A percentile compares a stretch with the other conserved stretches of the same genome.
These are phyloP conservation scores for Lindbergichthys nudifrons DNA, from an alignment of 2,797 vertebrate genomes.

Conservation along the genomic window DNA sequence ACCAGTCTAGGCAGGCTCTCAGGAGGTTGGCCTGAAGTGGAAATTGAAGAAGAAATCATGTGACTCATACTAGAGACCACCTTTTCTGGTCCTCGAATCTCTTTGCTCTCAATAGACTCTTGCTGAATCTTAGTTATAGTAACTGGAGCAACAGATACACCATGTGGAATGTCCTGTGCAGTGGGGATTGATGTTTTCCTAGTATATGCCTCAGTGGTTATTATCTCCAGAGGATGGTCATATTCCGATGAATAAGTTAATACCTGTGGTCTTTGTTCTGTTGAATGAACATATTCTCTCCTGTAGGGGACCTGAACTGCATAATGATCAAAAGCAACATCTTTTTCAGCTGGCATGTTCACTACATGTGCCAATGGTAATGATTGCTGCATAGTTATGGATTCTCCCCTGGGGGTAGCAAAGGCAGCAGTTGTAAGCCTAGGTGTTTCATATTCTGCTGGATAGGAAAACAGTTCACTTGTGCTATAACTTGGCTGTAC, in stretches of 20 bases:
- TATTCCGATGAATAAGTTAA: constrained; percentile 72
- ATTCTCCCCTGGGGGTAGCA: constrained; percentile 67
- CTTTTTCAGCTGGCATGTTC: constrained; percentile 72
- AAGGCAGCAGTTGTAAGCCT: constrained; percentile 67
- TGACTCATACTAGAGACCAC: constrained; percentile 87
- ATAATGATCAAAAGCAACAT: constrained; percentile 54
- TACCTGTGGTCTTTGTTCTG: constrained; percentile 61
- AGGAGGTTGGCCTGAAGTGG: constrained; percentile 83
- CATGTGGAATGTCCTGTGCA: constrained; percentile 63
- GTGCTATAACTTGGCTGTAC: constrained; percentile 60
- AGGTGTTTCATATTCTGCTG: constrained; percentile 66
- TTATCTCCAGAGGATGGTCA: constrained; percentile 71
- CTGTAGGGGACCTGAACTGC: constrained; percentile 58
- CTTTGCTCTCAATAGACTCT: constrained; percentile 86
- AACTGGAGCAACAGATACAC: constrained; percentile 75
- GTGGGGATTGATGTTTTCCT: constrained; percentile 67
- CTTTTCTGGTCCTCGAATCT: constrained; percentile 84
- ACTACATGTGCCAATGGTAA: constrained; percentile 52
- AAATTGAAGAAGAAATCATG: constrained; percentile 85
- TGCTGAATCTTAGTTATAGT: constrained; percentile 84
- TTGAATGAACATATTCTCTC: constrained; percentile 52
- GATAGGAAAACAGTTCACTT: constrained; percentile 63
- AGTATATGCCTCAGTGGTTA: constrained; percentile 69
- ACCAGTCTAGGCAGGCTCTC: constrained; percentile 81
- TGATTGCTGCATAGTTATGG: constrained; percentile 72